Base-by-base conservation (phyloP, 1,140 invertebrate genomes). In the Sipha flava region DNA sequence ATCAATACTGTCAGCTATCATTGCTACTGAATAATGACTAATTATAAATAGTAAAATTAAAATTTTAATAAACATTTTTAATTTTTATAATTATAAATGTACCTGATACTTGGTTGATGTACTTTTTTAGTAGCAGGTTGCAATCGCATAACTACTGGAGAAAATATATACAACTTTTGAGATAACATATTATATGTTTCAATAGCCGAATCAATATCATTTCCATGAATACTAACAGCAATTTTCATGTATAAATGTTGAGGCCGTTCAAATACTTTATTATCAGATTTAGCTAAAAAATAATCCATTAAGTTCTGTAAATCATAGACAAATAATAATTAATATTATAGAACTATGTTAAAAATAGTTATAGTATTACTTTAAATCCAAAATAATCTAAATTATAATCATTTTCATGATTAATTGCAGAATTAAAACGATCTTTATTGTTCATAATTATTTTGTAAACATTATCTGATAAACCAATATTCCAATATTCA, bases 371-470 rank as follows among this genome's bases (percentile, higher is more conserved):
- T n/a, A n/a, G 23, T 26, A 47, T 83, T 85, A 90, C 89, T 88
- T 98, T 99, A 83, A 99, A 99, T 47, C 97, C 98, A 90, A 99
- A 99, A 85, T 98, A 99, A 85, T 97, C 97, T 85, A 98, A 99
- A 79, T 89, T 92, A 84, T 96, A 99, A 87, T 99, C 98, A 82
- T 98, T 89, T 84, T 99, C 95, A 87, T 99, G 98, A 68, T 98
- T 95, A 82, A 99, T 98, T 3, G 95, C 92, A 18, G 95, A 96
- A 86, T 99, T 96, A 1, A 99, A 85, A 83, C 88, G 88, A 79
- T 97, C 94, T 37, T 94, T 92, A 88, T 99, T 91, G 34, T 93
- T 89, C 87, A 93, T 91, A 2, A 99, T 92, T 64, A 99, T 91
- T 52, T 94, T 88, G 82, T 95, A 91, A 83, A 93, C 90, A 79